Conservation (phyloP, 2,888 invertebrate species). For the Eupelmus urozonus region DNA sequence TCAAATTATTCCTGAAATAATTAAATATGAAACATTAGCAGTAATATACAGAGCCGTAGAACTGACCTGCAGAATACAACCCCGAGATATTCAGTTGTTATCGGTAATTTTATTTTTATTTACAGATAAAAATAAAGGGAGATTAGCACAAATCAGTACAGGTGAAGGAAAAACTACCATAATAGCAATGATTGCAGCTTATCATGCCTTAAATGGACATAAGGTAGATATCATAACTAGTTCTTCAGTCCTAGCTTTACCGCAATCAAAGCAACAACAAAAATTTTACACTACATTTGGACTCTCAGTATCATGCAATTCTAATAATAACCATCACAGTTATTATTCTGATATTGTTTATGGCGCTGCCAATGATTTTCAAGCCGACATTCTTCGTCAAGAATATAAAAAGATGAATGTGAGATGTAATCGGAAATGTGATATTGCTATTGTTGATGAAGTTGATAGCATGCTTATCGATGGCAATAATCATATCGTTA, state of each 20-base stretch:
- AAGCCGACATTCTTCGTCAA: no score
- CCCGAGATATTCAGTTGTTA: neutral
- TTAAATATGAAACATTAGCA: neutral
- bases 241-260: neutral
- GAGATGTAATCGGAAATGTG: neutral
- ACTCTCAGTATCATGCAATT: neutral
- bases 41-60: neutral
- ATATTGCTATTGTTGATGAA: neutral
- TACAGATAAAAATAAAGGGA: neutral
- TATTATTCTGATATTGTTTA: neutral
- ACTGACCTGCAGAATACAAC: neutral
- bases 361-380: no score
- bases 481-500: neutral
- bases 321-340: neutral
- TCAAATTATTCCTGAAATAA: no score
- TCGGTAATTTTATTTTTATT: neutral
- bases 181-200: neutral
- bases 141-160: neutral
- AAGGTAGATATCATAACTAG: constrained; percentile 10
- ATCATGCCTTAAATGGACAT: neutral
- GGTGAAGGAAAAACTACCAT: constrained; percentile 1
- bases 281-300: neutral
- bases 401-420: neutral
- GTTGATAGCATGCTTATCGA: constrained; percentile 5
- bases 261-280: neutral